Evolutionary conservation across 2,888 invertebrate species (phyloP).

Genomic region (Machimus rusticus): DNA sequence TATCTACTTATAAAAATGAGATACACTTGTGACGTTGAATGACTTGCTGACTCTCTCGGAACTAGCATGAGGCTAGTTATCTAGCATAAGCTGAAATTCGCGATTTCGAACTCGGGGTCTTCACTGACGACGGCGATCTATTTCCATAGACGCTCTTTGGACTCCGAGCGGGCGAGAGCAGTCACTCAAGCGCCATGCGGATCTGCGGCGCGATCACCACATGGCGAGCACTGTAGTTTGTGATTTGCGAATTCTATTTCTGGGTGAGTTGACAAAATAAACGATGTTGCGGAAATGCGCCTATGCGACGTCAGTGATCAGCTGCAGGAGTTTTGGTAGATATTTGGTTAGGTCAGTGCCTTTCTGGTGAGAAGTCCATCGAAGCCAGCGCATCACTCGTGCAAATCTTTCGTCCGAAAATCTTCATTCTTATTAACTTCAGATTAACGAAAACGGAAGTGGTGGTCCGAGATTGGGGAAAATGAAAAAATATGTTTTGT

Average conservation of each 20-base stretch:
- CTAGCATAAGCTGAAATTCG: background rate
- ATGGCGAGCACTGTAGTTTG: background rate
- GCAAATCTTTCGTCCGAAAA: background rate
- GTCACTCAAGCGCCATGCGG: background rate
- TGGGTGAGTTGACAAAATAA: background rate
- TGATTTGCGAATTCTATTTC: background rate
- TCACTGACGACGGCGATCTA: background rate
- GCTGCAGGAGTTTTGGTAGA: background rate
- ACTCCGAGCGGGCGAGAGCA: background rate
- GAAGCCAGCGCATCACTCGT: background rate
- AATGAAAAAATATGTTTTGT: background rate
- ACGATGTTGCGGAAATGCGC: background rate
- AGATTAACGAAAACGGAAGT: background rate
- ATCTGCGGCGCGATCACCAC: background rate
- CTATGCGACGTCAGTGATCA: slow-evolving; percentile 9
- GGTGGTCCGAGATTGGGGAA: background rate
- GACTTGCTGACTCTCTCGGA: background rate
- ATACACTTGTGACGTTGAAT: background rate
- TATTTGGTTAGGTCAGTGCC: slow-evolving; percentile 23
- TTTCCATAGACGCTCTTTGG: background rate
- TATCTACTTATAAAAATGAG: background rate
- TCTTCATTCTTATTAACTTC: background rate
- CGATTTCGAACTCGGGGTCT: background rate
- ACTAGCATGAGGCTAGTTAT: background rate
- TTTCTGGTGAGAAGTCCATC: background rate